phyloP scores from a whole-genome alignment of 92 coral and sea anemone genomes.

The Actinernus sp. region DNA sequence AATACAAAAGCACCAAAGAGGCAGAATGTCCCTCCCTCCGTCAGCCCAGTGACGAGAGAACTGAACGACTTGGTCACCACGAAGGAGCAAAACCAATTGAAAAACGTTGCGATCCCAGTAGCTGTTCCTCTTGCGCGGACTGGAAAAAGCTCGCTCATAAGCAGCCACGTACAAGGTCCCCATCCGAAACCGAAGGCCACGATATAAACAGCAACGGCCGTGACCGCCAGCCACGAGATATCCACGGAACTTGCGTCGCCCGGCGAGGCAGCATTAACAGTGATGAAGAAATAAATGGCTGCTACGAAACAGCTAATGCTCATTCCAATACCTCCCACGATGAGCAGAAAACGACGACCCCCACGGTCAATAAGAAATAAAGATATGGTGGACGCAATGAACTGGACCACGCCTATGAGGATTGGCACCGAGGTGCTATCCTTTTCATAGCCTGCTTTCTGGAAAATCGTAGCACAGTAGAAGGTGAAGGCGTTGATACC shows the following conservation, averaged over 20 bases:
- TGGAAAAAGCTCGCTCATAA: constrained; percentile 97
- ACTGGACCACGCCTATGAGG: constrained; percentile 77
- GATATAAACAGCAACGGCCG: constrained; percentile 77
- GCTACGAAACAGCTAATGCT: constrained; percentile 57
- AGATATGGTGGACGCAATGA: constrained; percentile 66
- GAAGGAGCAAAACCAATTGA: constrained; percentile 91
- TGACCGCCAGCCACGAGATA: constrained; percentile 75
- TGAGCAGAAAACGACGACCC: constrained; percentile 82
- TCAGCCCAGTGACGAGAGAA: constrained; percentile 40
- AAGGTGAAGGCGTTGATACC: constrained; percentile 93
- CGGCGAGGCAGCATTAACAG: constrained; percentile 10
- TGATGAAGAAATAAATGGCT: constrained; percentile 62
- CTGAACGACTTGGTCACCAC: constrained; percentile 64
- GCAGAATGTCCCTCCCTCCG: constrained; percentile 84
- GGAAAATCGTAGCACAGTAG: constrained; percentile 85
- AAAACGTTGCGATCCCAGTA: constrained; percentile 83
- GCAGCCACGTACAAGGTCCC: constrained; percentile 97
- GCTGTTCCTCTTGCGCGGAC: constrained; percentile 86
- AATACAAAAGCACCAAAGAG: constrained; percentile 75
- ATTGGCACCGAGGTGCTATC: constrained; percentile 78
- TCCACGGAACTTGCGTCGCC: constrained; percentile 1
- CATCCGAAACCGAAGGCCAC: constrained; percentile 90
- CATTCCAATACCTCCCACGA: constrained; percentile 76
- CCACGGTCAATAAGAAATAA: constrained; percentile 84
- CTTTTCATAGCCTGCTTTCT: constrained; percentile 74